Evolutionary conservation across 1,140 invertebrate species (phyloP).

Genomic region (Tetramorium simillimum): DNA sequence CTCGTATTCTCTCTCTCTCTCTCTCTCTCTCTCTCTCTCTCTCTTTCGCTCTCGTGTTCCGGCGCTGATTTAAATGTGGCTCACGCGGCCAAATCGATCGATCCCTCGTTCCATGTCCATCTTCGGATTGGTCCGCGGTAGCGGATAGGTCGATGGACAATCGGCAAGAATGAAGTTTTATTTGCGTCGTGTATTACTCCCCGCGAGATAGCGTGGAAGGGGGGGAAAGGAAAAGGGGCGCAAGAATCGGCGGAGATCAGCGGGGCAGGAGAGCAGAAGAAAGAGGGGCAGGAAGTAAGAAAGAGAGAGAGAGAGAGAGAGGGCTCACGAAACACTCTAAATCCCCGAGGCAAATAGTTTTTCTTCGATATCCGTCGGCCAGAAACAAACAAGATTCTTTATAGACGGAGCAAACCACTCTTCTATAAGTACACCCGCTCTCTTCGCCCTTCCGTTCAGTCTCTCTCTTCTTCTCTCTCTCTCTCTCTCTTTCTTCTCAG

Average conservation of each 20-base stretch:
- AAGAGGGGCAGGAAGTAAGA: not conserved
- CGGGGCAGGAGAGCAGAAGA: not conserved
- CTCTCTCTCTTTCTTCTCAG: conserved; percentile 26
- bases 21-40: not conserved
- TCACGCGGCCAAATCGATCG: conserved; percentile 64
- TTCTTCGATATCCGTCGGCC: conserved; percentile 81
- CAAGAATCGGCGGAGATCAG: conserved; percentile 2
- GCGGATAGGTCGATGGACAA: conserved; percentile 66
- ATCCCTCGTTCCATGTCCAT: conserved; percentile 68
- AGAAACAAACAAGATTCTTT: conserved; percentile 85
- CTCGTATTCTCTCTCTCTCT: too few species aligned
- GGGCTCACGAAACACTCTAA: conserved; percentile 74
- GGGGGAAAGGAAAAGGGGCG: conserved; percentile 18
- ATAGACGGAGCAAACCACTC: conserved; percentile 82
- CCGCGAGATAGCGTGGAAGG: conserved; percentile 54
- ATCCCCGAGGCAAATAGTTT: conserved; percentile 82
- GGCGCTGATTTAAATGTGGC: conserved; percentile 66
- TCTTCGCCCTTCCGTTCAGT: conserved; percentile 64
- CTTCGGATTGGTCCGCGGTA: conserved; percentile 67
- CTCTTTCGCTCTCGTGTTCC: not conserved
- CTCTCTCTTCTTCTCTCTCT: conserved; percentile 1
- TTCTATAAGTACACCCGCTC: conserved; percentile 80
- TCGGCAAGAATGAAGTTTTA: conserved; percentile 77
- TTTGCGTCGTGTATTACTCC: conserved; percentile 74
- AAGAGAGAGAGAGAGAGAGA: not conserved